Evolutionary conservation across 2,113 vertebrate species (phyloP).

Genomic region (Cairina moschata): DNA sequence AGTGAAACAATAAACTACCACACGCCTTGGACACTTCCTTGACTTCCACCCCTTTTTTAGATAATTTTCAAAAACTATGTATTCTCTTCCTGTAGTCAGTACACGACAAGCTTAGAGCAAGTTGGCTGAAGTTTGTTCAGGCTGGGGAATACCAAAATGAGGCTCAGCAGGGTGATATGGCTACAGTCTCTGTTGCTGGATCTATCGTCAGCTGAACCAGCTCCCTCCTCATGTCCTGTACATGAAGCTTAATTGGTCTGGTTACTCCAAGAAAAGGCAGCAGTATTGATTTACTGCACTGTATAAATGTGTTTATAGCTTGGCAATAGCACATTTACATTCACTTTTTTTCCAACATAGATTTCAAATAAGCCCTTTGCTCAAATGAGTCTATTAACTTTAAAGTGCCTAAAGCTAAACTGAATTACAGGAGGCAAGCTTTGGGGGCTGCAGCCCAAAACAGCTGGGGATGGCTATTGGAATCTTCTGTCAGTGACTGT

Average conservation of each 20-base stretch:
- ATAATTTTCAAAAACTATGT: not conserved
- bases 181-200: not conserved
- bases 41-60: not conserved
- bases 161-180: not conserved
- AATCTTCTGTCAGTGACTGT: not conserved
- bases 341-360: constrained; percentile 39
- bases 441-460: not conserved
- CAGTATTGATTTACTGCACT: constrained; percentile 27
- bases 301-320: constrained; percentile 69
- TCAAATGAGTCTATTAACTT: constrained; percentile 54
- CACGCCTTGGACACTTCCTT: not conserved
- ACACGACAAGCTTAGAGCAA: not conserved
- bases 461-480: constrained; percentile 11
- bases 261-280: constrained; percentile 16
- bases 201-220: not conserved
- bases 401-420: constrained; percentile 28
- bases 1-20: not conserved
- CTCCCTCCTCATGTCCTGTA: constrained; percentile 21
- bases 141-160: not conserved
- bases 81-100: not conserved
- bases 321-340: constrained; percentile 27
- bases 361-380: constrained; percentile 48
- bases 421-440: constrained; percentile 15
- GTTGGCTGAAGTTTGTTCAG: not conserved
- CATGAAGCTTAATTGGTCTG: not conserved